Evolutionary conservation across 1,140 invertebrate species (phyloP).

Genomic region (Cotesia typhae): DNA sequence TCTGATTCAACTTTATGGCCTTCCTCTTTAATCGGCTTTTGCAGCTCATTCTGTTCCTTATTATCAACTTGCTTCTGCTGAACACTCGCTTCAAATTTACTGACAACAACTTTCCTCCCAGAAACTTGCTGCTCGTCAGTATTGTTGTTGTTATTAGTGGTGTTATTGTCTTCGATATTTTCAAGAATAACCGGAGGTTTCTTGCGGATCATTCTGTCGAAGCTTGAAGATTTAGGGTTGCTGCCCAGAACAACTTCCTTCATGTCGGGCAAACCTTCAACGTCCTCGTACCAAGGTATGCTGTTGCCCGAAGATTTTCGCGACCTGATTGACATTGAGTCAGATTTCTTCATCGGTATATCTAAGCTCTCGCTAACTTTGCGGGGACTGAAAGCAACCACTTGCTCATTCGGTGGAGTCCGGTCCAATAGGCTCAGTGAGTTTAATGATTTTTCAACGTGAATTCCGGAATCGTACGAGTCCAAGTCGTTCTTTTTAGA

Average conservation of each 20-base stretch:
- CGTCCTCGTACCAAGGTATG: conserved; percentile 49
- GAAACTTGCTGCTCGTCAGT: conserved; percentile 28
- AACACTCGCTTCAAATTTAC: conserved; percentile 17
- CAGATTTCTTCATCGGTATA: conserved; percentile 47
- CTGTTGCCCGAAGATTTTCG: conserved; percentile 39
- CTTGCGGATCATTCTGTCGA: conserved; percentile 46
- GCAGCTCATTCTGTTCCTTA: background rate
- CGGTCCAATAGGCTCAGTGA: background rate
- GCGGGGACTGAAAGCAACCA: conserved; percentile 40
- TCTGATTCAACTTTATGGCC: no score
- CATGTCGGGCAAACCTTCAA: conserved; percentile 39
- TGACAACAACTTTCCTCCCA: conserved; percentile 25
- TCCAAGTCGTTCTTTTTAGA: conserved; percentile 27
- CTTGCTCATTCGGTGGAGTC: background rate
- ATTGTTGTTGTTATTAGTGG: background rate
- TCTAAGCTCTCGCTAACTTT: conserved; percentile 52
- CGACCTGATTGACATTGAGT: conserved; percentile 42
- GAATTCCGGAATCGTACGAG: conserved; percentile 48
- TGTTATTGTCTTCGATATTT: background rate
- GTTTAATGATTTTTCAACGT: conserved; percentile 45
- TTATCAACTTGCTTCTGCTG: conserved; percentile 19
- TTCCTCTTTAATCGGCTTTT: background rate
- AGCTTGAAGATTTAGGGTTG: conserved; percentile 48
- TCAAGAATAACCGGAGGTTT: conserved; percentile 21
- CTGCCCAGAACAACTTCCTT: conserved; percentile 45